Base-by-base conservation (phyloP, 2,888 invertebrate genomes). In the Heteromyza rotundicornis region DNA sequence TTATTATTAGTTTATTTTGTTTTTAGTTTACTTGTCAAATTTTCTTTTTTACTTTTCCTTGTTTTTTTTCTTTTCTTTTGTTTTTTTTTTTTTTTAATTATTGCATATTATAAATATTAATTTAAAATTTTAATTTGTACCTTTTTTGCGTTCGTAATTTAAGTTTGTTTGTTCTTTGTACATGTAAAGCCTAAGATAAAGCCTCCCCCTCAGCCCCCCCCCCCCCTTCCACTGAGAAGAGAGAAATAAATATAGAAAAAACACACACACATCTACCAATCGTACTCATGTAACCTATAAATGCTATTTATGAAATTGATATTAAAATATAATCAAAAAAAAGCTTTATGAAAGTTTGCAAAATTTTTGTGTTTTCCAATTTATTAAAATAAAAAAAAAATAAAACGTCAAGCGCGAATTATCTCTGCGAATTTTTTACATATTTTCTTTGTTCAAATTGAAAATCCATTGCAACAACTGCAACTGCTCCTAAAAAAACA, bases 281-380 rank as follows among this genome's bases (percentile, higher is more conserved):
- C 14, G 40, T 40, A 40, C 40, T 40, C 40, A 40, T 40, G 40
- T 40, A 40, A 40, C 14, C 14, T n/a, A 40, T 32, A 32, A 32
- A 40, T 12, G 40, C 40, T 8, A 8, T 40, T 40, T 40, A 40
- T 40, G n/a, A 40, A 40, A 40, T 40, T 40, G 72, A 70, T 70
- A 70, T 70, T 16, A 60, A 63, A 65, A 67, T 65, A 62, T 68
- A 74, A 68, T 14, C 10, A 57, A 70, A 64, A 62, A 66, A 74
- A 68, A 68, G 70, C 57, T 57, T 57, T 57, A 57, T 49, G n/a
- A 49, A 49, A 44, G 17, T 47, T 49, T 57, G 57, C 68, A 58
- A 75, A 64, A 71, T 71, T 70, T 75, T 75, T 75, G 64, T 57
- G 44, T 44, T 56, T 2, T 10, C n/a, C n/a, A n/a, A n/a, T n/a